These are phyloP conservation scores for Philhelius pedissequus DNA, from an alignment of 2,888 invertebrate species.

Conservation along the genomic window DNA sequence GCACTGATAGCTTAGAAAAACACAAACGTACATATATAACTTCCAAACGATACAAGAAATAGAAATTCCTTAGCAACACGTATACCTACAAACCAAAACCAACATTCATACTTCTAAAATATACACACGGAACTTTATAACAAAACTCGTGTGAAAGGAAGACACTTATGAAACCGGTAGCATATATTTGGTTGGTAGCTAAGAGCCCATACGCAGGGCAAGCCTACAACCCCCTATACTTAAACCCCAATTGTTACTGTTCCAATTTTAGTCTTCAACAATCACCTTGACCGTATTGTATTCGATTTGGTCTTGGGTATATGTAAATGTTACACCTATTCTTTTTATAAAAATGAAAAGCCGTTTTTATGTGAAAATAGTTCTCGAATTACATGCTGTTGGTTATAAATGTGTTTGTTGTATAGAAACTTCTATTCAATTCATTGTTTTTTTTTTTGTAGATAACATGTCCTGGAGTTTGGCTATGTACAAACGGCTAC, in stretches of 20 bases:
- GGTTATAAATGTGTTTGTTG: conserved; percentile 17
- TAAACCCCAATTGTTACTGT: not conserved
- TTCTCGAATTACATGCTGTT: conserved; percentile 77
- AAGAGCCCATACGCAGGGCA: not conserved
- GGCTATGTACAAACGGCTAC: conserved; percentile 77
- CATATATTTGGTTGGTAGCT: not conserved
- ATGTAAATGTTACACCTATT: not conserved
- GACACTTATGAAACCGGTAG: conserved; percentile 27
- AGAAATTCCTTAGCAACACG: conserved; percentile 45
- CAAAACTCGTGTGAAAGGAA: conserved; percentile 18
- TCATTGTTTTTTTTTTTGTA: conserved; percentile 42
- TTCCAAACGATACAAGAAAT: not conserved
- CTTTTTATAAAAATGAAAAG: conserved; percentile 60
- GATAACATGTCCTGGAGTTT: conserved; percentile 78
- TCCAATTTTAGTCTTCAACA: conserved; percentile 25
- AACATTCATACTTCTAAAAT: not conserved
- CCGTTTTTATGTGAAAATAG: conserved; percentile 74
- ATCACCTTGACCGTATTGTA: conserved; percentile 54
- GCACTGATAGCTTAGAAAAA: no score
- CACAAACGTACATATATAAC: not conserved
- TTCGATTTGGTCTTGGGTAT: not conserved
- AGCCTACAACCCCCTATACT: conserved; percentile 3
- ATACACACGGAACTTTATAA: not conserved
- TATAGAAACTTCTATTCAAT: not conserved
- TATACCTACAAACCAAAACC: conserved; percentile 12